phyloP scores from a whole-genome alignment of 2,888 invertebrate genomes.

The Cyclophora albipunctata region DNA sequence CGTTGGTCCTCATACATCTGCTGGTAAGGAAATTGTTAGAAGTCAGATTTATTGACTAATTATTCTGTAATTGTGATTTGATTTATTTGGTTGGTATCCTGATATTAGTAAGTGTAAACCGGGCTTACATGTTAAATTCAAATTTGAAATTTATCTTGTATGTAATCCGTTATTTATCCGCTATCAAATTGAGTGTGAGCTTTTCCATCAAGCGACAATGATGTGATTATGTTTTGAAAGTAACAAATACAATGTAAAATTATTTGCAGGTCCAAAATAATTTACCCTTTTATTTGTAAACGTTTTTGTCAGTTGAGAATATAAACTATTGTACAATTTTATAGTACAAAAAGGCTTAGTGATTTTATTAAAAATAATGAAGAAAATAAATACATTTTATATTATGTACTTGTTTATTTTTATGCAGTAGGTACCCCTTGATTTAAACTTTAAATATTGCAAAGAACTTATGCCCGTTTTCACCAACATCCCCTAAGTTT shows the following conservation, averaged over 20 bases:
- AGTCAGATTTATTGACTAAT: not conserved
- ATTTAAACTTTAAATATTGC: not conserved
- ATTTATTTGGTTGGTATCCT: not conserved
- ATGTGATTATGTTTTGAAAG: no score
- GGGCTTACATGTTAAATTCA: no score
- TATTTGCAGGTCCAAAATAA: no score
- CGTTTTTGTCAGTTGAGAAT: no score
- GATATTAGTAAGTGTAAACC: no score
- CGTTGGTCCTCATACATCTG: conserved; percentile 33
- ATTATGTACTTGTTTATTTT: no score
- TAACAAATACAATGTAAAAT: no score
- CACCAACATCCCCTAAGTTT: no score
- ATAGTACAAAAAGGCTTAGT: not conserved
- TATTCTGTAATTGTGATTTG: not conserved
- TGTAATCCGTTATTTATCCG: not conserved
- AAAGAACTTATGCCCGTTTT: no score
- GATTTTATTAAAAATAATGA: not conserved
- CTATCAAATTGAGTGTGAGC: not conserved
- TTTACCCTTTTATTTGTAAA: no score
- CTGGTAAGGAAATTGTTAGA: not conserved
- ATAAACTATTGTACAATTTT: no score
- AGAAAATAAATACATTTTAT: no score
- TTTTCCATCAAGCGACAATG: not conserved
- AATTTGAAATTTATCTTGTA: not conserved
- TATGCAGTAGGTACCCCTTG: not conserved